Evolutionary conservation across 2,888 invertebrate species (phyloP).

Genomic region (Drosophila kuntzei): DNA sequence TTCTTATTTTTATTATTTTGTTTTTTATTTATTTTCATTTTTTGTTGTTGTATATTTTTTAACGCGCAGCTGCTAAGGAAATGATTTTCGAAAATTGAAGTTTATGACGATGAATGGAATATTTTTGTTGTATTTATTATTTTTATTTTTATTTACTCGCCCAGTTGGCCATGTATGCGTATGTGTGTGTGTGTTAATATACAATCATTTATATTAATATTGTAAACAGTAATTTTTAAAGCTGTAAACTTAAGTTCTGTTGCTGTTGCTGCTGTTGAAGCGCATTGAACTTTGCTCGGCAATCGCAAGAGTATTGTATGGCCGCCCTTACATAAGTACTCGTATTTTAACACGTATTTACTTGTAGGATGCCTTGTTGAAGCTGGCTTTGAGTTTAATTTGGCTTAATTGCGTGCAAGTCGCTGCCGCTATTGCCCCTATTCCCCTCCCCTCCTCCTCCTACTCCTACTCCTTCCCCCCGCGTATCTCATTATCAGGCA

Average conservation of each 20-base stretch:
- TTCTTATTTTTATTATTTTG: slow-evolving; percentile 48
- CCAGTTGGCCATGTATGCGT: slow-evolving; percentile 12
- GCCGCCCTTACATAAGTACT: slow-evolving; percentile 21
- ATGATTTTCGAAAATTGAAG: slow-evolving; percentile 84
- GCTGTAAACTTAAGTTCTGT: slow-evolving; percentile 72
- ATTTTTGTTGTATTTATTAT: slow-evolving; percentile 59
- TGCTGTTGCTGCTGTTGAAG: slow-evolving; percentile 19
- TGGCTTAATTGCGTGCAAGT: slow-evolving; percentile 77
- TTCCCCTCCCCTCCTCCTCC: neutral
- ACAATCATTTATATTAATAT: slow-evolving; percentile 76
- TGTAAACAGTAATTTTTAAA: slow-evolving; percentile 72
- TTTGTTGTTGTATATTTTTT: slow-evolving; percentile 51
- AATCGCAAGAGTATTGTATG: slow-evolving; percentile 26
- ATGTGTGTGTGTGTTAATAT: slow-evolving; percentile 55
- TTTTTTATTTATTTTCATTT: slow-evolving; percentile 6
- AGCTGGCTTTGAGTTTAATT: slow-evolving; percentile 63
- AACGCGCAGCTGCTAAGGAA: slow-evolving; percentile 83
- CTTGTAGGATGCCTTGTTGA: slow-evolving; percentile 51
- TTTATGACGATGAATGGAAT: slow-evolving; percentile 84
- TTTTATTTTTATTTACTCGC: slow-evolving; percentile 45
- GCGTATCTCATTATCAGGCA: slow-evolving; percentile 60
- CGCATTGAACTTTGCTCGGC: slow-evolving; percentile 68
- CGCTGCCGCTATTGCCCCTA: slow-evolving; percentile 25
- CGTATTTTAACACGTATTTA: slow-evolving; percentile 64
- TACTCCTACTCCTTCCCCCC: neutral